Evolutionary conservation across 2,888 invertebrate genomes (phyloP), one percentile per base, ranked within the genome.

Genomic region (Drosophila kuntzei): DNA sequence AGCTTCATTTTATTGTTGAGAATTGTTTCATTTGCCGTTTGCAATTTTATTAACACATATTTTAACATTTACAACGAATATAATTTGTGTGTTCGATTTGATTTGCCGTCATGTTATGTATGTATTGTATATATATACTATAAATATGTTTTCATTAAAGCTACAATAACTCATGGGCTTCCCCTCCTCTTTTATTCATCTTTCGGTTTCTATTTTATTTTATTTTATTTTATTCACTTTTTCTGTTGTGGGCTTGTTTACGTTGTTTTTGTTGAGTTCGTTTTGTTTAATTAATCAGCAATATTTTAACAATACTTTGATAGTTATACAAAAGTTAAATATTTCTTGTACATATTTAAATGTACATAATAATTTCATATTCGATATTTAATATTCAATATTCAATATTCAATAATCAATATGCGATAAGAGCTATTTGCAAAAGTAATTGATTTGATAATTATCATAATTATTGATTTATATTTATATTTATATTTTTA

Each of bases 11-110:
- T 71, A 67, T 71, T 80, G 71, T 71, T 63, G 49, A 64, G 37
- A 72, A 51, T 58, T 43, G 44, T 61, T 62, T 55, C 44, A 16
- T 37, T 79, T 58, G 59, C 61, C 5, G 18, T 44, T 58, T 46
- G 49, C 54, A 75, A 59, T 54, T 53, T 62, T 4, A 47, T 50
- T 76, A 64, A 61, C 61, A 83, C 77, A 83, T 65, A 43, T 55
- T 65, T 82, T 50, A 84, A 81, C 71, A 71, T 80, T 75, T 80
- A 67, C 71, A 71, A 80, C 75, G 67, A 71, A 69, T 79, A 63
- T 79, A 54, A 39, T 55, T 74, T 57, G n/a, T 70, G 39, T 62
- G 47, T 61, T 65, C 61, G 39, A 53, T 68, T 73, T 67, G 43
- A 60, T 73, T 73, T 50, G 20, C 49, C 37, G 34, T 57, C 60